phyloP scores from a whole-genome alignment of 2,888 invertebrate genomes.

The Cyrtodaria siliqua region DNA sequence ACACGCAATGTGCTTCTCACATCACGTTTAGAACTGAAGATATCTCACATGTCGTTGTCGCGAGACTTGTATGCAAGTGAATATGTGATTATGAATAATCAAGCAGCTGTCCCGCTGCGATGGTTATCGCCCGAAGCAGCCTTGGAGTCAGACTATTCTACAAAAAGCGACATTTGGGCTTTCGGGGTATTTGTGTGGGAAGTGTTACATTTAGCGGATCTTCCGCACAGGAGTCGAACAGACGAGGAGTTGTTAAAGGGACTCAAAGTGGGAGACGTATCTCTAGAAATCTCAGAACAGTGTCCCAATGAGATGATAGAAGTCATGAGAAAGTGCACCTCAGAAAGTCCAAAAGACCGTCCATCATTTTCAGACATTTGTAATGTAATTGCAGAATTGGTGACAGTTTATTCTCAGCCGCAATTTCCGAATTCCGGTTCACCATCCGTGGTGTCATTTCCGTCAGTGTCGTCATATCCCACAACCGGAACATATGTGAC shows the following conservation, averaged over 20 bases:
- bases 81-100: slow-evolving; percentile 90
- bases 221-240: slow-evolving; percentile 91
- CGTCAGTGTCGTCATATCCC: not conserved
- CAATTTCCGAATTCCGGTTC: slow-evolving; percentile 13
- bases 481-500: no score
- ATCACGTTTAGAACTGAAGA: slow-evolving; percentile 92
- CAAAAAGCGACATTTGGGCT: slow-evolving; percentile 97
- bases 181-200: slow-evolving; percentile 97
- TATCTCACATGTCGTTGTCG: slow-evolving; percentile 93
- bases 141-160: slow-evolving; percentile 95
- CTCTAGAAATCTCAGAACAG: slow-evolving; percentile 75
- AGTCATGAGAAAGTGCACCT: slow-evolving; percentile 83
- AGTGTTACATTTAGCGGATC: slow-evolving; percentile 92
- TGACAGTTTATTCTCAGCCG: slow-evolving; percentile 67
- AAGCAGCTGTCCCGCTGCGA: slow-evolving; percentile 90
- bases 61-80: slow-evolving; percentile 94
- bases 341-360: slow-evolving; percentile 84
- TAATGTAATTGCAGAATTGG: slow-evolving; percentile 80
- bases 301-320: slow-evolving; percentile 81
- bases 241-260: slow-evolving; percentile 90
- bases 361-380: slow-evolving; percentile 86
- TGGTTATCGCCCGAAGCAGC: slow-evolving; percentile 96
- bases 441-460: slow-evolving; percentile 10
- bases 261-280: slow-evolving; percentile 73
- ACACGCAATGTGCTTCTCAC: slow-evolving; percentile 96